Conservation (phyloP, 1,140 invertebrate genomes). For the Calephelis nemesis region DNA sequence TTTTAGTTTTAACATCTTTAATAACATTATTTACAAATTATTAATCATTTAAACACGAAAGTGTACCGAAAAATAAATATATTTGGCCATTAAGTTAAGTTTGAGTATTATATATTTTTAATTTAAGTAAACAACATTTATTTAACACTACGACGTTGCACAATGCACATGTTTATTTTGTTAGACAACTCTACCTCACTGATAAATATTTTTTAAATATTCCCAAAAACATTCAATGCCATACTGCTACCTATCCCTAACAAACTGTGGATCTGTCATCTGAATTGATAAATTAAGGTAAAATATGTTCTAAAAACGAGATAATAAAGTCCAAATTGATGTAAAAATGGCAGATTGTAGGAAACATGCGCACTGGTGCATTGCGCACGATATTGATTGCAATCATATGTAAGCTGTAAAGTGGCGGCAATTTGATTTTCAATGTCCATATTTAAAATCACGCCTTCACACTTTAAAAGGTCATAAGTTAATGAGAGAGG, state of each 20-base stretch:
- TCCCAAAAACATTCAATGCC: conserved; percentile 48
- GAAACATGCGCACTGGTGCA: conserved; percentile 73
- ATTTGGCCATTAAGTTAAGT: background rate
- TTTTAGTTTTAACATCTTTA: background rate
- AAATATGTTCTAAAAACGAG: conserved; percentile 24
- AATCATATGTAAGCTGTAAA: conserved; percentile 66
- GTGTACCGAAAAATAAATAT: background rate
- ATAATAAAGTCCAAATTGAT: conserved; percentile 32
- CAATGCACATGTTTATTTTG: background rate
- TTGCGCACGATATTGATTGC: conserved; percentile 75
- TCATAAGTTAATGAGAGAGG: background rate
- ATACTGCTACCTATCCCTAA: conserved; percentile 51
- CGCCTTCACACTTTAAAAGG: conserved; percentile 1
- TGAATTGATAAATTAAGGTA: conserved; percentile 32
- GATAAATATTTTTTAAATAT: conserved; percentile 36
- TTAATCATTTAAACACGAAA: background rate
- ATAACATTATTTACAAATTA: conserved; percentile 8
- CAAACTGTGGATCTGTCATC: conserved; percentile 61
- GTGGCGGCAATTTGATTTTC: conserved; percentile 61
- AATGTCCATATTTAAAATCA: conserved; percentile 12
- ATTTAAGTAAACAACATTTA: background rate
- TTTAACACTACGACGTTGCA: conserved; percentile 2
- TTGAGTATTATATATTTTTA: conserved; percentile 17
- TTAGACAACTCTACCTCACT: conserved; percentile 7
- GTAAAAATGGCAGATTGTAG: conserved; percentile 25